phyloP scores from a whole-genome alignment of 1,140 invertebrate species.

The Teleogryllus occipitalis region DNA sequence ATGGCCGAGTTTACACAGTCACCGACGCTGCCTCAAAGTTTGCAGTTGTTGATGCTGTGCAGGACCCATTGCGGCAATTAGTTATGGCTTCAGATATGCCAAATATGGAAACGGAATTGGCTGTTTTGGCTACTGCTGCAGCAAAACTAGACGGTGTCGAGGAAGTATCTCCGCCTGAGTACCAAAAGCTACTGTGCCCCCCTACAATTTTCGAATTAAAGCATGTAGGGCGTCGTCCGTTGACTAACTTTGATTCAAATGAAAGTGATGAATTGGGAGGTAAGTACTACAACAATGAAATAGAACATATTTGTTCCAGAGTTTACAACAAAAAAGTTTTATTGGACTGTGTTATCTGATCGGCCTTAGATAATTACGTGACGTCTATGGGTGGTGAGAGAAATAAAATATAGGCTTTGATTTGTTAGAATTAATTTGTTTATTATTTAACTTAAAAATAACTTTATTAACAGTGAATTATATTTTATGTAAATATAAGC shows the following conservation, averaged over 20 bases:
- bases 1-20: too few relatives aligned
- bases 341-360: too few relatives aligned
- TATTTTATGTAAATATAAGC: too few relatives aligned
- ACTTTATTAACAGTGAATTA: too few relatives aligned
- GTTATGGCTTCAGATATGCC: conserved; percentile 37
- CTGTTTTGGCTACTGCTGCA: conserved; percentile 37
- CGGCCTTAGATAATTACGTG: too few relatives aligned
- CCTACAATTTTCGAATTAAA: background rate
- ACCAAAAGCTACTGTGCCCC: conserved; percentile 23
- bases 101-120: conserved; percentile 32
- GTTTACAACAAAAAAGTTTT: too few relatives aligned
- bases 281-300: background rate
- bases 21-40: background rate
- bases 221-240: conserved; percentile 10
- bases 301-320: too few relatives aligned
- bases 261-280: conserved; percentile 51
- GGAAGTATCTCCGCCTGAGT: conserved; percentile 23
- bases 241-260: conserved; percentile 43
- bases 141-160: conserved; percentile 36
- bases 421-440: too few relatives aligned
- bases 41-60: background rate
- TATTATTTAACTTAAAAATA: too few relatives aligned
- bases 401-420: too few relatives aligned
- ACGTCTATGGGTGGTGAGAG: too few relatives aligned
- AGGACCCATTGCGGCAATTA: conserved; percentile 38